Conservation (phyloP, 2,797 vertebrate genomes). For the Benthosema pterotum region DNA sequence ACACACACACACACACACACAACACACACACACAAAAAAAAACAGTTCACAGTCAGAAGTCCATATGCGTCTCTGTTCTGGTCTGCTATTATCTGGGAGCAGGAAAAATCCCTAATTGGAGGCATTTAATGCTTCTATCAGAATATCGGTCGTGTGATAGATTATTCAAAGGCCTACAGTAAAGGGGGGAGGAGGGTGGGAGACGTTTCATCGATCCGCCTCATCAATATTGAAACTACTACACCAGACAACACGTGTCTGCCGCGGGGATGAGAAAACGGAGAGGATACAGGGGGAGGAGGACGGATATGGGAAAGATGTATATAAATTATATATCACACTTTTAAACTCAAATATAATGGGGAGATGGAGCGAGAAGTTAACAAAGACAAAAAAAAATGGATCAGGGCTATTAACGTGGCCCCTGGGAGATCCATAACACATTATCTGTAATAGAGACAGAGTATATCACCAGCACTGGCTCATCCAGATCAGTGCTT, state of each 20-base stretch:
- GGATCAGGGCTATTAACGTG: conserved; percentile 41
- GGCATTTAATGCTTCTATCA: conserved; percentile 56
- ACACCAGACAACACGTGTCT: conserved; percentile 30
- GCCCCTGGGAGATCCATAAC: conserved; percentile 35
- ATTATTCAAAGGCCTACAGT: conserved; percentile 53
- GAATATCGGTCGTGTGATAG: conserved; percentile 52
- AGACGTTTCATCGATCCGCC: conserved; percentile 47
- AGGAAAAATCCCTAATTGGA: conserved; percentile 41
- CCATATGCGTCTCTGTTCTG: neutral
- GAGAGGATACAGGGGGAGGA: conserved; percentile 12
- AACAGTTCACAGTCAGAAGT: conserved; percentile 9
- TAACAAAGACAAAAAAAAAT: conserved; percentile 55
- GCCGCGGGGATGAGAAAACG: conserved; percentile 19
- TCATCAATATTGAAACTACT: conserved; percentile 66
- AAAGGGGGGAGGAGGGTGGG: conserved; percentile 32
- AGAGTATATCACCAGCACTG: conserved; percentile 35
- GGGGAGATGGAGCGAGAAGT: conserved; percentile 41
- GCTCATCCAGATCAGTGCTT: conserved; percentile 38
- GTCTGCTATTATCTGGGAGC: conserved; percentile 21
- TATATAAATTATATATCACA: neutral
- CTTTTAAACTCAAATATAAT: conserved; percentile 36
- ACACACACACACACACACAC: too few species aligned
- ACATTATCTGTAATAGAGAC: conserved; percentile 48
- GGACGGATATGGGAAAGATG: neutral
- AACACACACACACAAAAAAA: too few species aligned